A percentile compares a stretch with the other conserved stretches of the same genome.
phyloP scores from a whole-genome alignment of 1,140 invertebrate species.

The Saccostrea glomerata region DNA sequence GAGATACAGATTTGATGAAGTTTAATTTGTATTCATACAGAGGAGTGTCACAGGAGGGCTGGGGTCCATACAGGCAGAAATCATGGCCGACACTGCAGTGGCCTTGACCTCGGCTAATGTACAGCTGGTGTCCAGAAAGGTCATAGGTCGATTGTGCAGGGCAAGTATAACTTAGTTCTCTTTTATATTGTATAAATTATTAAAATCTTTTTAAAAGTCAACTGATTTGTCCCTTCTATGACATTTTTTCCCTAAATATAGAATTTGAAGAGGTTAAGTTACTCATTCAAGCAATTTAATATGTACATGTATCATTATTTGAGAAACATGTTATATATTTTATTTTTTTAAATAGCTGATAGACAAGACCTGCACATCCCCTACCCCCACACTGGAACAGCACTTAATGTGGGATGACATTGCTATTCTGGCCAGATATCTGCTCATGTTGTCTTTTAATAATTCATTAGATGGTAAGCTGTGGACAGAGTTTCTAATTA shows the following conservation, averaged over 20 bases:
- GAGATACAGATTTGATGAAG: not conserved
- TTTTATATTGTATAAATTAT: too few species aligned
- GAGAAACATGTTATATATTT: not conserved
- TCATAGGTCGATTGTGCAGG: conserved; percentile 92
- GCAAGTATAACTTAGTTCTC: conserved; percentile 66
- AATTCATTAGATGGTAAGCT: conserved; percentile 91
- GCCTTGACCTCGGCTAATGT: conserved; percentile 97
- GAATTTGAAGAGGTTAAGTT: too few species aligned
- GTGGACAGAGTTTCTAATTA: too few species aligned
- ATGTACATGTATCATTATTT: not conserved
- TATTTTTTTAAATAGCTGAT: conserved; percentile 84
- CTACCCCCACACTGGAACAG: conserved; percentile 93
- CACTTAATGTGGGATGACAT: conserved; percentile 99
- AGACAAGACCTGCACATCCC: conserved; percentile 97
- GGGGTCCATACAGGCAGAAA: conserved; percentile 97
- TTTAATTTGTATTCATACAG: conserved; percentile 54
- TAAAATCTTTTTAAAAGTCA: too few species aligned
- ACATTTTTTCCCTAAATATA: too few species aligned
- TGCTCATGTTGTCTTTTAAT: conserved; percentile 99
- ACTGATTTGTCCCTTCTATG: too few species aligned
- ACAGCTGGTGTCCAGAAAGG: conserved; percentile 95
- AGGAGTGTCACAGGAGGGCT: conserved; percentile 94
- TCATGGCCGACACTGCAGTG: conserved; percentile 98
- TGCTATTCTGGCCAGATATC: conserved; percentile 94
- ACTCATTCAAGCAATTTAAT: too few species aligned